Evolutionary conservation across 2,797 vertebrate species (phyloP), one percentile per base, ranked within the genome.

Genomic region (Darevskia nairensis): DNA sequence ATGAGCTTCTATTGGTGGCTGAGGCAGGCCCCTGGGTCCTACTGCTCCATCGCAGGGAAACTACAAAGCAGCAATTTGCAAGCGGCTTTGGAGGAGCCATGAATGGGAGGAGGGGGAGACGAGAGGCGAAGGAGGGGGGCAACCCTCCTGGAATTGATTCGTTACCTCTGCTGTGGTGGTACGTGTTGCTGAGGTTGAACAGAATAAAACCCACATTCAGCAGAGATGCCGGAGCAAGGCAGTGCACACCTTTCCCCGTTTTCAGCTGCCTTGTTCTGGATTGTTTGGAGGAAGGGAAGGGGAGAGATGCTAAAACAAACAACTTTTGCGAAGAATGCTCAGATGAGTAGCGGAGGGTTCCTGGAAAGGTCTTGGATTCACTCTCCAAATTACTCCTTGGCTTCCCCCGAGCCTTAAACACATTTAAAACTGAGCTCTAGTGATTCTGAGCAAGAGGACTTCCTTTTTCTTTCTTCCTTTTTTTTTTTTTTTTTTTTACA

Each of bases 11-110:
- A 96, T 96, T 96, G 96, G 97, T 93, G 95, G 96, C 96, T 91
- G 94, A 83, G 86, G 93, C 90, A 94, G 94, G 94, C 95, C 97
- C 95, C 98, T 90, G 97, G 98, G 98, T 98, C 98, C 98, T 98
- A 97, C 97, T 97, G 98, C 98, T 97, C 94, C 92, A 92, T 92
- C 94, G 86, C 92, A 91, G 91, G 82, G 93, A 90, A 93, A 94
- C 95, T 84, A 92, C 92, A 96, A 93, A 96, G 96, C 96, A 90
- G 88, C 93, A 92, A 89, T 90, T 88, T 44, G 84, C 93, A 83
- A 71, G 91, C 93, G 83, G 95, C 95, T 93, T 59, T 89, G 80
- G 89, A 64, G 90, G 91, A 93, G 92, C 93, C 88, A 55, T 71
- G 89, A 87, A n/a, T 84, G 69, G 84, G 88, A 89, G 92, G 90